These are phyloP conservation scores for Struthio camelus DNA, from an alignment of 2,113 vertebrate genomes.

Conservation along the genomic window DNA sequence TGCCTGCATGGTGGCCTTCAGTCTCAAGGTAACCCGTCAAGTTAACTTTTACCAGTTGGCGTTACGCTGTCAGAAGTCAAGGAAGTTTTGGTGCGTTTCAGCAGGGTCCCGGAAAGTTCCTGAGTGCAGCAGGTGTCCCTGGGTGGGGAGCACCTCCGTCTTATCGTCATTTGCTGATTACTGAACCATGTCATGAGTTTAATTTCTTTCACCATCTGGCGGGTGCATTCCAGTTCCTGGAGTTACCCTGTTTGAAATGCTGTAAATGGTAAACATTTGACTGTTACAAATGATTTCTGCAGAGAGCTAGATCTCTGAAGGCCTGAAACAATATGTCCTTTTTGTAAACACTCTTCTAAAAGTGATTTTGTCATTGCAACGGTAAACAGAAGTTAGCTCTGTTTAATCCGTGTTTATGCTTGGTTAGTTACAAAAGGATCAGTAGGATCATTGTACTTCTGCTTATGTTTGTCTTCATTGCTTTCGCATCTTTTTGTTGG, in stretches of 20 bases:
- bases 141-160: constrained; percentile 22
- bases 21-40: not conserved
- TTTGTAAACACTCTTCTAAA: constrained; percentile 56
- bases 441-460: not conserved
- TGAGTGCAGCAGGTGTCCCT: not conserved
- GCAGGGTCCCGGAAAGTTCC: not conserved
- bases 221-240: constrained; percentile 64
- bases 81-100: not conserved
- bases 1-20: not conserved
- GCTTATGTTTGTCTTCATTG: constrained; percentile 14
- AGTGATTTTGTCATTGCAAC: constrained; percentile 38
- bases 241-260: constrained; percentile 67
- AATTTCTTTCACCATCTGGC: constrained; percentile 75
- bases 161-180: constrained; percentile 26
- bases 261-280: constrained; percentile 74
- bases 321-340: constrained; percentile 54
- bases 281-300: constrained; percentile 71
- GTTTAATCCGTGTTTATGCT: constrained; percentile 62
- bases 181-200: constrained; percentile 70
- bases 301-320: constrained; percentile 48
- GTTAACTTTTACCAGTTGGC: not conserved
- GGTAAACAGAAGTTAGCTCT: constrained; percentile 59
- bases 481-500: constrained; percentile 42
- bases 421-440: constrained; percentile 56
- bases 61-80: not conserved